Evolutionary conservation across 1,140 invertebrate species (phyloP).

Genomic region (Chironomus striatipennis): DNA sequence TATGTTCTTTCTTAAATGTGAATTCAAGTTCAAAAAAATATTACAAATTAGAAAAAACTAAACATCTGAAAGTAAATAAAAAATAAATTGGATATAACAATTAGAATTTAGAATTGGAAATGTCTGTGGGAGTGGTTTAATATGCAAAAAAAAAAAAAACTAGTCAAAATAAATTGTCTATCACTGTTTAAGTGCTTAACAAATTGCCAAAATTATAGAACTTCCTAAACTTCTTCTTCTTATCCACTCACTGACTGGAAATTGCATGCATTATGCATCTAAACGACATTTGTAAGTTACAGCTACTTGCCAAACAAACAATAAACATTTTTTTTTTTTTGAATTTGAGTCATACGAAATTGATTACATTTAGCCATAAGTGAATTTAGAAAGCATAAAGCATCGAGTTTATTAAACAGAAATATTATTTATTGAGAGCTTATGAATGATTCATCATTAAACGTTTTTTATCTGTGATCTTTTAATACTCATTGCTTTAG

Average conservation of each 20-base stretch:
- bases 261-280: not conserved
- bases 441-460: slow-evolving; percentile 2
- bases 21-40: not conserved
- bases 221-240: not conserved
- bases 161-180: too few relatives aligned
- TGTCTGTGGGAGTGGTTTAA: not conserved
- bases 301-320: too few relatives aligned
- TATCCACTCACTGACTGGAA: too few relatives aligned
- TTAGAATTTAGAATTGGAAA: slow-evolving; percentile 1
- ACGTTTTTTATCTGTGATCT: not conserved
- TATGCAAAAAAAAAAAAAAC: not conserved
- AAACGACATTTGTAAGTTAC: too few relatives aligned
- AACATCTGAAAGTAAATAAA: not conserved
- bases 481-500: not conserved
- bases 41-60: slow-evolving; percentile 12
- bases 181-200: not conserved
- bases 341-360: not conserved
- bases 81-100: not conserved
- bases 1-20: not conserved
- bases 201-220: not conserved
- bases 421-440: not conserved
- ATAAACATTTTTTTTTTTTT: too few relatives aligned
- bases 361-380: not conserved
- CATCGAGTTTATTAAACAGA: not conserved
- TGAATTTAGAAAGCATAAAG: slow-evolving; percentile 14